These are phyloP conservation scores for Triops cancriformis DNA, from an alignment of 1,140 invertebrate genomes.

Conservation along the genomic window DNA sequence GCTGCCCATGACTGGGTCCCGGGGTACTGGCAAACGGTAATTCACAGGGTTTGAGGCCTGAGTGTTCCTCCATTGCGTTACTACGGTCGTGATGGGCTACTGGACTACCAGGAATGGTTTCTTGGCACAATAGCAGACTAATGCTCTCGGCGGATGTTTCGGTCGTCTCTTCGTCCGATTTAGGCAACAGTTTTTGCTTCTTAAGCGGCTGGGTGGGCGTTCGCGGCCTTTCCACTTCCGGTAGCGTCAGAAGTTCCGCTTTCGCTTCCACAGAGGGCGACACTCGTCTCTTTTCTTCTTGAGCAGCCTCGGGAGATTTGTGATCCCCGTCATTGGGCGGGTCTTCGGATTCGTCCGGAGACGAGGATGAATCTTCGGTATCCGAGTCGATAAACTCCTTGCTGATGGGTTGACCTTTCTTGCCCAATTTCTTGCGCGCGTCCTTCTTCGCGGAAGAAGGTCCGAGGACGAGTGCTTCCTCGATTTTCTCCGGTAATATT, in stretches of 20 bases:
- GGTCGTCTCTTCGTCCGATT: not conserved
- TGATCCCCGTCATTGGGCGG: not conserved
- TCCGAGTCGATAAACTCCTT: slow-evolving; percentile 21
- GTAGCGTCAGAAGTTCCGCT: not conserved
- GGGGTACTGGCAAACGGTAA: slow-evolving; percentile 56
- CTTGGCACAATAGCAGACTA: slow-evolving; percentile 63
- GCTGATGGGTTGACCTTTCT: slow-evolving; percentile 30
- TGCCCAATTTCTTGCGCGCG: slow-evolving; percentile 31
- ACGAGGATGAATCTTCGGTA: slow-evolving; percentile 14
- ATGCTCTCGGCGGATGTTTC: not conserved
- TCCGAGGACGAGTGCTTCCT: not conserved
- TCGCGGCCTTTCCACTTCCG: not conserved
- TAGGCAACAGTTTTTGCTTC: not conserved
- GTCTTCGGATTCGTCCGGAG: not conserved
- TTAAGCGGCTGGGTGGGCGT: not conserved
- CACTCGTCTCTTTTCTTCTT: not conserved
- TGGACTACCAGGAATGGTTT: slow-evolving; percentile 79
- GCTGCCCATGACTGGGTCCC: slow-evolving; percentile 37
- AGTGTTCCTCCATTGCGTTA: slow-evolving; percentile 11
- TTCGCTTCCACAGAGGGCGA: not conserved
- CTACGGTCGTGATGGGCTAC: slow-evolving; percentile 43
- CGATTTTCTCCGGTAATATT: not conserved
- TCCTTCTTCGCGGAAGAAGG: slow-evolving; percentile 23
- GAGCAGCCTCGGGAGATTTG: not conserved
- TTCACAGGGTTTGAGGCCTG: slow-evolving; percentile 39